Conservation (phyloP, 2,113 vertebrate genomes). For the Heteronetta atricapilla region DNA sequence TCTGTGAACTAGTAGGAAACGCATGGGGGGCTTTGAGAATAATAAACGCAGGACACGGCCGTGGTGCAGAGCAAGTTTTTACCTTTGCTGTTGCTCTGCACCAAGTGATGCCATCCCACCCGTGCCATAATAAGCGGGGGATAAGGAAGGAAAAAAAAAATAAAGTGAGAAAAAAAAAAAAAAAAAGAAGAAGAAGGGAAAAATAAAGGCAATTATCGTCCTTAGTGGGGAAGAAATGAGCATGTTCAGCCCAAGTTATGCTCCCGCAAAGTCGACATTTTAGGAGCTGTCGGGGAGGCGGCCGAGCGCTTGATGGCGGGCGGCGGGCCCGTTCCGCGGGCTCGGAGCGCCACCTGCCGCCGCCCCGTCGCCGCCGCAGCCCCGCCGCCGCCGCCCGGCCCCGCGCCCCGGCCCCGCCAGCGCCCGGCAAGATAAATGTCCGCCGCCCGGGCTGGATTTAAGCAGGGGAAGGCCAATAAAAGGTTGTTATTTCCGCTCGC, state of each 20-base stretch:
- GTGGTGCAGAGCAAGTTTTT: background rate
- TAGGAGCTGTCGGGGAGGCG: slow-evolving; percentile 62
- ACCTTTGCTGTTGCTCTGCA: background rate
- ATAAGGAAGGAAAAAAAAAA: rapidly evolving
- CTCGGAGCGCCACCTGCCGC: slow-evolving; percentile 78
- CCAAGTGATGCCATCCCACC: background rate
- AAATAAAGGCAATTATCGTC: background rate
- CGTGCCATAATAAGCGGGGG: background rate
- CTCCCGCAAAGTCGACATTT: slow-evolving; percentile 80
- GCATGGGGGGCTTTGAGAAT: background rate
- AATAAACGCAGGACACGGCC: background rate
- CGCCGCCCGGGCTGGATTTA: slow-evolving; percentile 78
- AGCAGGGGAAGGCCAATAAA: slow-evolving; percentile 86
- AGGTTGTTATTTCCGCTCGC: slow-evolving; percentile 92
- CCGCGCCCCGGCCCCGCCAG: background rate
- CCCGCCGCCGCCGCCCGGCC: background rate
- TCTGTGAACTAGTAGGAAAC: background rate
- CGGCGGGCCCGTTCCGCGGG: slow-evolving; percentile 59
- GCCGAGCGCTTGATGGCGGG: slow-evolving; percentile 69
- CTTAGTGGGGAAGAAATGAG: background rate
- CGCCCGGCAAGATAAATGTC: slow-evolving; percentile 70
- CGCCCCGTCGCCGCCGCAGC: background rate
- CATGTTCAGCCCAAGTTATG: background rate
- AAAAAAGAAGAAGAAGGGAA: rapidly evolving
- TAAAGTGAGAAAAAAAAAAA: background rate